phyloP scores from a whole-genome alignment of 2,113 vertebrate species.

The Pseudopodoces humilis region DNA sequence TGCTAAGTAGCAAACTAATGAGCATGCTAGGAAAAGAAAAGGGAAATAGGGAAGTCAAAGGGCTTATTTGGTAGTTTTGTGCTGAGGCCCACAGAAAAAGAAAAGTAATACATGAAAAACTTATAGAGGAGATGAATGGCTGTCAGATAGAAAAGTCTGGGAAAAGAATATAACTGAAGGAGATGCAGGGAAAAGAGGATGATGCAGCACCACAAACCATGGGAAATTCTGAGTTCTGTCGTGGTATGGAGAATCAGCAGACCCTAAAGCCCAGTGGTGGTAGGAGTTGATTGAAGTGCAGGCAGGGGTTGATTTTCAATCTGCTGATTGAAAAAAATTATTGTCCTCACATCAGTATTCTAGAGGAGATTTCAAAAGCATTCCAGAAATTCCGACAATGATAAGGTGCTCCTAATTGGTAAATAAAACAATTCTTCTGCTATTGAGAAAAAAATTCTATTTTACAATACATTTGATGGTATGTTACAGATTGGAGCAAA shows the following conservation, averaged over 20 bases:
- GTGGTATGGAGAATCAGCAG: background rate
- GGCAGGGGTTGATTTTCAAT: background rate
- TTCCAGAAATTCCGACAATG: background rate
- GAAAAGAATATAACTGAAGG: background rate
- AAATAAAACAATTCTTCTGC: background rate
- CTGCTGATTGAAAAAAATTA: background rate
- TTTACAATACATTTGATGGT: background rate
- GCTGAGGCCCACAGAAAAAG: background rate
- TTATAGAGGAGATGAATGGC: background rate
- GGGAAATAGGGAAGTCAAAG: background rate
- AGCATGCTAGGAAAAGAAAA: background rate
- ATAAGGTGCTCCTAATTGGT: background rate
- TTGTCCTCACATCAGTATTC: background rate
- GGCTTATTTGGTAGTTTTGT: rapidly evolving
- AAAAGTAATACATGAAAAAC: background rate
- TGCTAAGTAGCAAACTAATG: background rate
- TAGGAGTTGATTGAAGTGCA: background rate
- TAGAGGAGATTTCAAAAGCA: background rate
- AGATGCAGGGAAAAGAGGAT: background rate
- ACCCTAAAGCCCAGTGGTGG: background rate
- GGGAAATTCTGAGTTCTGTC: background rate
- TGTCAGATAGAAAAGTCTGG: background rate
- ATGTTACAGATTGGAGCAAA: background rate
- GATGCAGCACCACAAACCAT: background rate
- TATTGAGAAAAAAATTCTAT: background rate